phyloP scores from a whole-genome alignment of 2,888 invertebrate genomes.

The Isotomurus palustris region DNA sequence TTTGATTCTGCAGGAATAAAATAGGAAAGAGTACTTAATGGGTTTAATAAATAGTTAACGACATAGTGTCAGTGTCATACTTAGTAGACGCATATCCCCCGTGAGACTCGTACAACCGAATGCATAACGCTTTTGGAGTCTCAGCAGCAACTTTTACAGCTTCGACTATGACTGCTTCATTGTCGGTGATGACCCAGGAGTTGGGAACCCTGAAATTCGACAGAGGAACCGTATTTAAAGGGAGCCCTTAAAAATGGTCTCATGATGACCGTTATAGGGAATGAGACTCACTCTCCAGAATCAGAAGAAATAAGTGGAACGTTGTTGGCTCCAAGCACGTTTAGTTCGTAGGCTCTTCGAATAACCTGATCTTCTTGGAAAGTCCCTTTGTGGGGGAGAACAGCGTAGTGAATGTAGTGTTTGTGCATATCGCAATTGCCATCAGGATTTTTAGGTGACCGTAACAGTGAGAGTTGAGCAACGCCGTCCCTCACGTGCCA shows the following conservation, averaged over 20 bases:
- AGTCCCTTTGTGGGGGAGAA: conserved; percentile 51
- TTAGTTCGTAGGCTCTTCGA: conserved; percentile 50
- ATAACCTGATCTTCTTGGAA: conserved; percentile 51
- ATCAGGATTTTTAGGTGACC: conserved; percentile 54
- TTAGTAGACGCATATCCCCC: conserved; percentile 33
- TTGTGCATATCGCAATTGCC: conserved; percentile 52
- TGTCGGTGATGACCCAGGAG: background rate
- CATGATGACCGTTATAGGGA: no score
- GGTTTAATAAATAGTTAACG: no score
- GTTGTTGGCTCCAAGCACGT: conserved; percentile 47
- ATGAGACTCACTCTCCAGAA: background rate
- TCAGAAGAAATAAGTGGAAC: conserved; percentile 20
- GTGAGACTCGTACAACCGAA: conserved; percentile 37
- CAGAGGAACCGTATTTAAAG: background rate
- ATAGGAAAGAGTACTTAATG: background rate
- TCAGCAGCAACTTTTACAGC: conserved; percentile 34
- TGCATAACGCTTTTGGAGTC: conserved; percentile 15
- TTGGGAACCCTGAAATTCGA: background rate
- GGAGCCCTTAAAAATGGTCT: background rate
- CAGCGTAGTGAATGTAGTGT: conserved; percentile 53
- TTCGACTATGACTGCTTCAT: conserved; percentile 34
- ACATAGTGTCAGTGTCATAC: conserved; percentile 27
- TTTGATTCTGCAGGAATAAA: conserved; percentile 13
- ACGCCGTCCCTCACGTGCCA: conserved; percentile 51
- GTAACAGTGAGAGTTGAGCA: conserved; percentile 52